Evolutionary conservation across 2,113 vertebrate genomes (phyloP).

Genomic region (Talpa occidentalis): DNA sequence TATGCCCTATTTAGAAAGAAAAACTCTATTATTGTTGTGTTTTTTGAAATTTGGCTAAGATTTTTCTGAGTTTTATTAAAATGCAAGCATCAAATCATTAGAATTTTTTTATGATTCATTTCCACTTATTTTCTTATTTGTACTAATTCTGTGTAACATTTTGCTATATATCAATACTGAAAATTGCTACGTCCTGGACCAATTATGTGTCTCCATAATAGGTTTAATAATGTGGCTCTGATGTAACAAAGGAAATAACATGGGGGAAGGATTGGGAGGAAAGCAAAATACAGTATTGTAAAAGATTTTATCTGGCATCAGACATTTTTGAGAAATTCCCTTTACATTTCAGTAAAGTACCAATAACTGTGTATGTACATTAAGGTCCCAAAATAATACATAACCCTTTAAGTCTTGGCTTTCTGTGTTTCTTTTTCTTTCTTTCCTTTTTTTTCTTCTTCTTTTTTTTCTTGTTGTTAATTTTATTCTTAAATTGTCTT

Average conservation of each 20-base stretch:
- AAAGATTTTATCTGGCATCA: not conserved
- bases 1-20: constrained; percentile 39
- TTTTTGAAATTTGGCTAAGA: constrained; percentile 15
- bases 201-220: not conserved
- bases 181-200: not conserved
- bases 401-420: not conserved
- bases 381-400: constrained; percentile 3
- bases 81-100: not conserved
- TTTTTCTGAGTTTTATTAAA: constrained; percentile 34
- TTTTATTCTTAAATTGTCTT: constrained; percentile 31
- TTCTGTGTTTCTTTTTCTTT: not conserved
- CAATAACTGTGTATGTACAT: not conserved
- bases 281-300: not conserved
- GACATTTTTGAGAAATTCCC: constrained; percentile 39
- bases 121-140: not conserved
- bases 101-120: not conserved
- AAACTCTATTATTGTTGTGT: not conserved
- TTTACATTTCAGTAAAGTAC: constrained; percentile 45
- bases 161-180: not conserved
- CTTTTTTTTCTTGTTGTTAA: not conserved
- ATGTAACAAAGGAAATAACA: not conserved
- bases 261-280: not conserved
- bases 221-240: not conserved
- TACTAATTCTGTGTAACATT: not conserved
- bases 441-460: not conserved